These are phyloP conservation scores for Apodemus sylvaticus DNA, from an alignment of 2,113 vertebrate genomes.

Conservation along the genomic window DNA sequence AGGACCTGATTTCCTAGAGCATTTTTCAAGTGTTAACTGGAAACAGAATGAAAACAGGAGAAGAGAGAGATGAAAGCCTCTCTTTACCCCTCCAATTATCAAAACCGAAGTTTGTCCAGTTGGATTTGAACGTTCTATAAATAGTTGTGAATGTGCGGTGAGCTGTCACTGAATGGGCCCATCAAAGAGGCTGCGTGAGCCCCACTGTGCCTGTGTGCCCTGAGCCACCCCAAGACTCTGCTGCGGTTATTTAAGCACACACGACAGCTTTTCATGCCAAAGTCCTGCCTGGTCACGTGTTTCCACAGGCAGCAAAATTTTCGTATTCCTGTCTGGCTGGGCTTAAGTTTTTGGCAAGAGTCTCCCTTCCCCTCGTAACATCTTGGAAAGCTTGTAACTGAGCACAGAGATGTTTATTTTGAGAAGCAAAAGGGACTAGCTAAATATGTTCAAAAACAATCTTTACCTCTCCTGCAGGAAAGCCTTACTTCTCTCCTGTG, in stretches of 20 bases:
- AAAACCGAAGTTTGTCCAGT: constrained; percentile 57
- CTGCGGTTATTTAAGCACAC: constrained; percentile 20
- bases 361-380: constrained; percentile 73
- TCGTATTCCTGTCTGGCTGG: constrained; percentile 78
- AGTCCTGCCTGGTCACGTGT: constrained; percentile 66
- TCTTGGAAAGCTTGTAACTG: constrained; percentile 81
- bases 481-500: constrained; percentile 24
- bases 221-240: not conserved
- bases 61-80: constrained; percentile 49
- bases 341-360: constrained; percentile 76
- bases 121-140: constrained; percentile 60
- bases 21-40: constrained; percentile 49
- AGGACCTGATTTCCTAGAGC: not conserved
- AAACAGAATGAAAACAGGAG: constrained; percentile 51
- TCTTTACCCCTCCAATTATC: constrained; percentile 57
- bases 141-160: constrained; percentile 56
- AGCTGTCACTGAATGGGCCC: constrained; percentile 12
- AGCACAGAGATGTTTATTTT: constrained; percentile 82
- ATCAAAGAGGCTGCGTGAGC: constrained; percentile 7
- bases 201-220: not conserved
- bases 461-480: constrained; percentile 69
- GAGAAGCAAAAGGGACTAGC: constrained; percentile 77
- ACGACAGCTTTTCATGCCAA: constrained; percentile 58
- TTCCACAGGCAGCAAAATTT: constrained; percentile 74
- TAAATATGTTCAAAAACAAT: constrained; percentile 77